Conservation (phyloP, 2,888 invertebrate genomes). For the Orthonychiurus folsomi region DNA sequence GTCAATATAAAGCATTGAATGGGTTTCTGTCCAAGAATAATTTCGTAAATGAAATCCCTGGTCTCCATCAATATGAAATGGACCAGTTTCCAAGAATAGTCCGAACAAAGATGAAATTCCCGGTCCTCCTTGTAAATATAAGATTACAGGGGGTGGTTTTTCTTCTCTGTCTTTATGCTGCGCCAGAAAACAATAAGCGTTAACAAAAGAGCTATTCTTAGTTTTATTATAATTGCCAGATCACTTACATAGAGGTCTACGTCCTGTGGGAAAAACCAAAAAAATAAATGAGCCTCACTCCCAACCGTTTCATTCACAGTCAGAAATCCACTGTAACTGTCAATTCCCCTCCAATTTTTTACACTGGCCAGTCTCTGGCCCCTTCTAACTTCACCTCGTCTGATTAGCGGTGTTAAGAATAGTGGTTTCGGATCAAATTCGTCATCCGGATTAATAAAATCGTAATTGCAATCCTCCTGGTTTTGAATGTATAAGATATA, state of each 20-base stretch:
- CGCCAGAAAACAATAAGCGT: not conserved
- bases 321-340: conserved; percentile 68
- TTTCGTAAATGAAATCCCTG: conserved; percentile 52
- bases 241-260: not conserved
- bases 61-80: conserved; percentile 42
- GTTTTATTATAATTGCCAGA: not conserved
- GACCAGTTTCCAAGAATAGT: conserved; percentile 13
- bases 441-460: not conserved
- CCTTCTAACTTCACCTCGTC: not conserved
- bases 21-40: conserved; percentile 68
- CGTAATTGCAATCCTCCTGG: not conserved
- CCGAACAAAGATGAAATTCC: conserved; percentile 11
- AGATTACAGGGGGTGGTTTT: conserved; percentile 9
- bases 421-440: not conserved
- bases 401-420: conserved; percentile 5
- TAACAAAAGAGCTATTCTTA: not conserved
- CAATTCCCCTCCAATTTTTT: conserved; percentile 30
- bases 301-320: conserved; percentile 68
- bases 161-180: not conserved
- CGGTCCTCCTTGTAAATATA: conserved; percentile 13
- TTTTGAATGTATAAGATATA: not conserved
- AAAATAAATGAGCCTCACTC: conserved; percentile 80
- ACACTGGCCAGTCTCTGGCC: not conserved
- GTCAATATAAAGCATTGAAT: conserved; percentile 78
- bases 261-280: conserved; percentile 78